Evolutionary conservation across 2,797 vertebrate genomes (phyloP), one percentile per base, ranked within the genome.

Genomic region (Peromyscus attwateri): DNA sequence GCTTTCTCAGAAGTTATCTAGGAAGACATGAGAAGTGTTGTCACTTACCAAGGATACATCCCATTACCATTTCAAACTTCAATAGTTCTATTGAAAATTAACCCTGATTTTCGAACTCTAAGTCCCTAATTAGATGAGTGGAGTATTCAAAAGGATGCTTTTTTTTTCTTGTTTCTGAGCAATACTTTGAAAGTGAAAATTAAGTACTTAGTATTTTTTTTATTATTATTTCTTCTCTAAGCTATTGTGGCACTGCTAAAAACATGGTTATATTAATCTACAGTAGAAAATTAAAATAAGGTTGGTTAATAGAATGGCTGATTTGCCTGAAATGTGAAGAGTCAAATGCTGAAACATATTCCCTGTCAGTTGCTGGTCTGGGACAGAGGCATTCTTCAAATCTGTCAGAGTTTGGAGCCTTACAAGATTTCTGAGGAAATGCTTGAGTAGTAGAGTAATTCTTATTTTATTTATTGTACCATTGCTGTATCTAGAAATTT

Each of bases 71-170:
- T 57, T 90, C 4, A 66, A 89, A 70, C 37, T 6, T 73, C 62
- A 95, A 16, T 40, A 83, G 37, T 80, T 93, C 13, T 89, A 17
- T 43, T 66, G 27, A 34, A 89, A 96, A 94, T 77, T 83, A 49
- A 91, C 79, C 11, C 80, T 31, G 68, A 27, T 8, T 75, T 94
- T 94, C n/a, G 80, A 77, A 40, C 25, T 70, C 49, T 82, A n/a
- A 94, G 70, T 10, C 12, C 52, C 3, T 85, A 91, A 77, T 85
- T 93, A 25, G 17, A 43, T 91, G 19, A 85, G 13, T n/a, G 29
- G 25, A 37, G 14, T 87, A 83, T 46, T 29, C 13, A 68, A 94
- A 79, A 0, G 3, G 79, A 88, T 60, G 5, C 25, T n/a, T 66
- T 52, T 21, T 87, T 70, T 92, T 68, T n/a, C 13, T 9, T 52